A percentile compares a stretch with the other conserved stretches of the same genome.
Conservation (phyloP, 2,113 vertebrate species). For the Charina bottae region DNA sequence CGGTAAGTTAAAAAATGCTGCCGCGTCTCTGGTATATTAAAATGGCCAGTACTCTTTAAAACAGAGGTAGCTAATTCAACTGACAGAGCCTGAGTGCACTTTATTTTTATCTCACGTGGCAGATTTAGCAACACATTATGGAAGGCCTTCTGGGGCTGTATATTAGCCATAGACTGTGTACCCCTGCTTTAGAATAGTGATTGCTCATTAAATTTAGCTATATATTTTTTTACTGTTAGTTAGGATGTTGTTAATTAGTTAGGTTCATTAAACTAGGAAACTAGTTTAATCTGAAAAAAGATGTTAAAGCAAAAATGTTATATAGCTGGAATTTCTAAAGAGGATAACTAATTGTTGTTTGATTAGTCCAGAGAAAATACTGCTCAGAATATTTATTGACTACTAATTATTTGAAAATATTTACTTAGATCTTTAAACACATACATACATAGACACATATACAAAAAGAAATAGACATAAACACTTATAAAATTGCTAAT, state of each 20-base stretch:
- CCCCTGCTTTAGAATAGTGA: not conserved
- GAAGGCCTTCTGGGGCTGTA: not conserved
- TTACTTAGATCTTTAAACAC: conserved; percentile 17
- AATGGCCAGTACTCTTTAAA: not conserved
- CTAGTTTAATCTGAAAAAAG: not conserved
- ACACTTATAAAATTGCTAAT: conserved; percentile 4
- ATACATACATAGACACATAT: conserved; percentile 20
- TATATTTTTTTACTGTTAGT: not conserved
- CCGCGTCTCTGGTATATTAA: not conserved
- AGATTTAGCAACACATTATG: not conserved
- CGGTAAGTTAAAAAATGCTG: conserved; percentile 69
- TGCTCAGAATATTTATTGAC: conserved; percentile 14
- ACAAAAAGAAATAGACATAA: conserved; percentile 17
- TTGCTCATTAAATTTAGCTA: not conserved
- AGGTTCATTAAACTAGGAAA: not conserved
- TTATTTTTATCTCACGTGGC: not conserved
- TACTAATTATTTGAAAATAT: not conserved
- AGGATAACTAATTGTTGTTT: not conserved
- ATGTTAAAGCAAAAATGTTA: not conserved
- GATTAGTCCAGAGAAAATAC: not conserved
- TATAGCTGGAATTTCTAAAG: not conserved
- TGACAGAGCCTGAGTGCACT: not conserved
- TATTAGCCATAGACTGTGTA: not conserved
- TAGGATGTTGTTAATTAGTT: not conserved
- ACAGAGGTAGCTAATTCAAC: not conserved